Evolutionary conservation across 2,888 invertebrate species (phyloP).

Genomic region (Cinara cedri): DNA sequence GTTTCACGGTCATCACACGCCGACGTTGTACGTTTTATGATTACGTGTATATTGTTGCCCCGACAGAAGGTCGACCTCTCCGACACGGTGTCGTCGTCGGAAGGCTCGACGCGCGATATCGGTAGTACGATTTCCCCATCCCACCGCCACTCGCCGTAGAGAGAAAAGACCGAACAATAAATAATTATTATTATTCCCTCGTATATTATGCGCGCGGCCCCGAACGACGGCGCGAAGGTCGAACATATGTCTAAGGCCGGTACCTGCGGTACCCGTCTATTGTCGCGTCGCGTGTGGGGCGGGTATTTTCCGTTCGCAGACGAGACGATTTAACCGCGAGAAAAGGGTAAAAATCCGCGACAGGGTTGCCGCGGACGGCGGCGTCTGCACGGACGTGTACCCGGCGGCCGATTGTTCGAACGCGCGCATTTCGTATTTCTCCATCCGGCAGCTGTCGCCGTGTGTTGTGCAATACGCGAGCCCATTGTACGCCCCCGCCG

Average conservation of each 20-base stretch:
- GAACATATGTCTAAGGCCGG: conserved; percentile 45
- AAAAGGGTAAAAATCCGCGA: conserved; percentile 57
- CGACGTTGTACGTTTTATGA: not conserved
- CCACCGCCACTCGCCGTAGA: no score
- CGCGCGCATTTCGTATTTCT: conserved; percentile 48
- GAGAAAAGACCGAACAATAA: conserved; percentile 28
- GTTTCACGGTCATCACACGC: conserved; percentile 54
- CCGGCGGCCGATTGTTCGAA: conserved; percentile 34
- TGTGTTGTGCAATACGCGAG: conserved; percentile 48
- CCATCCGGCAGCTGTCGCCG: conserved; percentile 57
- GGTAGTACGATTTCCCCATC: conserved; percentile 54
- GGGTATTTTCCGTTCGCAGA: conserved; percentile 20
- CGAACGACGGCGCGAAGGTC: conserved; percentile 15
- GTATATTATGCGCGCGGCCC: no score
- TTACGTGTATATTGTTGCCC: conserved; percentile 48
- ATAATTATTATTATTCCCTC: conserved; percentile 41
- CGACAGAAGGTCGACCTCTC: conserved; percentile 54
- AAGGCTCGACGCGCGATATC: conserved; percentile 40
- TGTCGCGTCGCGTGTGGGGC: not conserved
- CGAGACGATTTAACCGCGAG: conserved; percentile 18
- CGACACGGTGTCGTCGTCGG: conserved; percentile 15
- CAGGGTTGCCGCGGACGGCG: conserved; percentile 35
- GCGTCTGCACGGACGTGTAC: conserved; percentile 9
- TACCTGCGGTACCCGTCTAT: no score
- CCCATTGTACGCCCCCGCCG: not conserved